phyloP scores from a whole-genome alignment of 2,113 vertebrate genomes.

The Furnarius figulus region DNA sequence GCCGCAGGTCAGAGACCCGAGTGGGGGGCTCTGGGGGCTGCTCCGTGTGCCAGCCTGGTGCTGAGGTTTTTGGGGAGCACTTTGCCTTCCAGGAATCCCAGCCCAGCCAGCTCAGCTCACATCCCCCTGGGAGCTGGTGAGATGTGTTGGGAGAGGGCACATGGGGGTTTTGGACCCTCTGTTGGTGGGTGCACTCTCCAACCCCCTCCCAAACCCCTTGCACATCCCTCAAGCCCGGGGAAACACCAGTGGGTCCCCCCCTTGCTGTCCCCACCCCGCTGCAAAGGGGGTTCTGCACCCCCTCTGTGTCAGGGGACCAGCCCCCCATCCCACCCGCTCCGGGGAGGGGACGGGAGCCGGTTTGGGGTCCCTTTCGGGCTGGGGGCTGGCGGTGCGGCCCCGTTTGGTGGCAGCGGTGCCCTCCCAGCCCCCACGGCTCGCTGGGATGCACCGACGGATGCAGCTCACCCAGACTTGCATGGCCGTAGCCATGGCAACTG shows the following conservation, averaged over 20 bases:
- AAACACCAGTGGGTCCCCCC: accelerated
- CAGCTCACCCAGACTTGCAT: neutral
- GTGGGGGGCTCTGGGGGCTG: neutral
- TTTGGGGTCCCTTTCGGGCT: neutral
- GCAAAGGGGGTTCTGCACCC: neutral
- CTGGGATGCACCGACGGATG: neutral
- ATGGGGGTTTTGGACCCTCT: accelerated
- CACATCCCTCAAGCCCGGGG: accelerated
- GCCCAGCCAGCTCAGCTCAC: accelerated
- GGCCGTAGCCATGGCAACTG: conserved; percentile 9
- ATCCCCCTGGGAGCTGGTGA: neutral
- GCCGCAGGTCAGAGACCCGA: neutral
- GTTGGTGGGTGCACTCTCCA: accelerated
- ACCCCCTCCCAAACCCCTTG: neutral
- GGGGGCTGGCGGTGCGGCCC: accelerated
- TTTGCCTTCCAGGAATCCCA: neutral
- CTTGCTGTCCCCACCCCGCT: accelerated
- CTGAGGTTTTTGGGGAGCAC: neutral
- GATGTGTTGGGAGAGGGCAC: accelerated
- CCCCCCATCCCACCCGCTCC: accelerated
- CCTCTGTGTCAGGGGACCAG: neutral
- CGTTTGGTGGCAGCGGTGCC: neutral
- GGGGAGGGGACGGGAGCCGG: accelerated
- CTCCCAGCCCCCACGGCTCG: neutral
- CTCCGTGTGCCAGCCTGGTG: neutral